A percentile compares a stretch with the other conserved stretches of the same genome.
Conservation (phyloP, 2,797 vertebrate genomes). For the Antennarius maculatus region DNA sequence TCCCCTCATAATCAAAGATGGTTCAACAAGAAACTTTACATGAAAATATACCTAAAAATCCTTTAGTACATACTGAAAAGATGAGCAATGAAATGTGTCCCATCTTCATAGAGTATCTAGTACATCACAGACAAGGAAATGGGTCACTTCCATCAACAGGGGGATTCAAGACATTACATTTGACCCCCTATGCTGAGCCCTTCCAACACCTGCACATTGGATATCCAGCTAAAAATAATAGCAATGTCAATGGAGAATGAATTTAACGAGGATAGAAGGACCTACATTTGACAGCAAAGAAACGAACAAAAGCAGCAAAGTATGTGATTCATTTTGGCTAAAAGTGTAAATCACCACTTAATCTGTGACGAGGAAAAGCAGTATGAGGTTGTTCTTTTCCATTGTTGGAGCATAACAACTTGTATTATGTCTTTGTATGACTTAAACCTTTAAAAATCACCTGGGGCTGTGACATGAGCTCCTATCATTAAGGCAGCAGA, state of each 20-base stretch:
- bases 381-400: neutral
- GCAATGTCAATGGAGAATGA: slow-evolving; percentile 18
- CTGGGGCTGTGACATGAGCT: neutral
- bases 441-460: neutral
- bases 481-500: too few species aligned
- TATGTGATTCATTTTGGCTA: neutral
- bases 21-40: neutral
- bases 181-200: slow-evolving; percentile 61
- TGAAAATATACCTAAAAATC: neutral
- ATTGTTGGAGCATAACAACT: neutral
- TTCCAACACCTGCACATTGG: slow-evolving; percentile 66
- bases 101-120: slow-evolving; percentile 51
- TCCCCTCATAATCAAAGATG: neutral
- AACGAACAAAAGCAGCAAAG: neutral
- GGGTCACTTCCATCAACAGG: slow-evolving; percentile 53
- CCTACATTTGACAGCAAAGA: neutral
- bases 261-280: slow-evolving; percentile 5
- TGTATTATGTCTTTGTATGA: neutral
- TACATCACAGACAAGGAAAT: slow-evolving; percentile 65
- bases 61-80: slow-evolving; percentile 9
- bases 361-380: neutral
- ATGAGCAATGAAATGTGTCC: slow-evolving; percentile 29
- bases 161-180: slow-evolving; percentile 65
- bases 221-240: slow-evolving; percentile 69
- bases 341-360: too few species aligned